Percentiles rank a stretch among this genome's conserved stretches.
Evolutionary conservation across 2,113 vertebrate species (phyloP).

Genomic region (Taxidea taxus): DNA sequence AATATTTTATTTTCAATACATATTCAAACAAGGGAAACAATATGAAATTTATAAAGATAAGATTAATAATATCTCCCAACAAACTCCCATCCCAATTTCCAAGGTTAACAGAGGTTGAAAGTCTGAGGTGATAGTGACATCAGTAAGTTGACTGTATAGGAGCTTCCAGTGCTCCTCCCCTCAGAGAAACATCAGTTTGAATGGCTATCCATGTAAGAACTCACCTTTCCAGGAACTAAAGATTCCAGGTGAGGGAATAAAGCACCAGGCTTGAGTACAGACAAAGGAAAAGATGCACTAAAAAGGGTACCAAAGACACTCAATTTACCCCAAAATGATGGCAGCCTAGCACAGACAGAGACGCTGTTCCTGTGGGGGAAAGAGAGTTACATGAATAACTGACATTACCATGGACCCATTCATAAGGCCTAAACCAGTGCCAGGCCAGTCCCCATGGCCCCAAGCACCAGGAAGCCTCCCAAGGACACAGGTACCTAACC

Average conservation of each 20-base stretch:
- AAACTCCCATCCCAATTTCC: not conserved
- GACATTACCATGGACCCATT: not conserved
- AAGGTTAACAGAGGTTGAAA: not conserved
- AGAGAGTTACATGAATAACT: not conserved
- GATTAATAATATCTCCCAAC: not conserved
- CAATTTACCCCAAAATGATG: not conserved
- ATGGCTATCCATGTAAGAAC: not conserved
- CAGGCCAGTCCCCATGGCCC: not conserved
- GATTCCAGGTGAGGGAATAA: not conserved
- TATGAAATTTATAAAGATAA: not conserved
- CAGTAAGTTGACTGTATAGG: not conserved
- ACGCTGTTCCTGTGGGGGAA: not conserved
- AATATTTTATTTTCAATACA: not conserved
- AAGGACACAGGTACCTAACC: not conserved
- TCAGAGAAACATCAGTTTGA: not conserved
- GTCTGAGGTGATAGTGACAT: not conserved
- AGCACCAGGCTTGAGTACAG: not conserved
- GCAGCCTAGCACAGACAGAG: not conserved
- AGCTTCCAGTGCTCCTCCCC: not conserved
- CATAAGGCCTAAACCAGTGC: not conserved
- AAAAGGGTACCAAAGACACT: not conserved
- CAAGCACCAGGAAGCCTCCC: not conserved
- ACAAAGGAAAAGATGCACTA: not conserved
- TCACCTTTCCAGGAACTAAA: not conserved
- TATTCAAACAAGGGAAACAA: not conserved